Conservation (phyloP, 23 tunicate species). For the Pegea sp. region DNA sequence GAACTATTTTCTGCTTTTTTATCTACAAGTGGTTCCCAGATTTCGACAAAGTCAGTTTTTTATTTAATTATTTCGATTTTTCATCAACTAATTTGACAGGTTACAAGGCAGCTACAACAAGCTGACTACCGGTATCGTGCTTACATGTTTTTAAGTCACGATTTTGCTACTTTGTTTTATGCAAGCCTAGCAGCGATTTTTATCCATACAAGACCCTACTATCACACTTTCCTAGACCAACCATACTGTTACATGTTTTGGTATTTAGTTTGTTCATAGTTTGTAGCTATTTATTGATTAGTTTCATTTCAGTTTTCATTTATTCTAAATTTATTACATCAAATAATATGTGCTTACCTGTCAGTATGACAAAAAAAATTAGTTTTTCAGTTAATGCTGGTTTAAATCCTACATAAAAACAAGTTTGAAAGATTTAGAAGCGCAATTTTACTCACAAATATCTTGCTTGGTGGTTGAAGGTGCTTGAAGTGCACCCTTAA, state of each 20-base stretch:
- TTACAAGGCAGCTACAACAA: conserved; percentile 48
- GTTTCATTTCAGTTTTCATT: not conserved
- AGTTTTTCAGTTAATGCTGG: too few relatives aligned
- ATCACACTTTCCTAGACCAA: conserved; percentile 62
- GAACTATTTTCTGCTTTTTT: conserved; percentile 21
- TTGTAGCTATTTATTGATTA: not conserved
- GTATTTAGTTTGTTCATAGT: conserved; percentile 7
- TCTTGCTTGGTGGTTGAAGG: too few relatives aligned
- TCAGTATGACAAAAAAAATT: too few relatives aligned
- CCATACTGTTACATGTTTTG: conserved; percentile 85
- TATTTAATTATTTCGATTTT: not conserved
- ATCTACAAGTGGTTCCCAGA: conserved; percentile 71
- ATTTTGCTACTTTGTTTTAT: conserved; percentile 44
- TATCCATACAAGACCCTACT: conserved; percentile 52
- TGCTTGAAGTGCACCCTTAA: too few relatives aligned
- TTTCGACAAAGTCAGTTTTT: conserved; percentile 13
- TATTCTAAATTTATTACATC: not conserved
- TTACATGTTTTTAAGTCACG: conserved; percentile 65
- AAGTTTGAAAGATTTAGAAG: too few relatives aligned
- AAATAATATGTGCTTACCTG: not conserved
- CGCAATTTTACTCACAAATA: too few relatives aligned
- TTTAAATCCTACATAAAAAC: too few relatives aligned
- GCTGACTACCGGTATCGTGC: conserved; percentile 74
- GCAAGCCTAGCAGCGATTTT: conserved; percentile 55
- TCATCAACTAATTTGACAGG: conserved; percentile 4